phyloP scores from a whole-genome alignment of 1,140 invertebrate genomes.

The Thrips palmi region DNA sequence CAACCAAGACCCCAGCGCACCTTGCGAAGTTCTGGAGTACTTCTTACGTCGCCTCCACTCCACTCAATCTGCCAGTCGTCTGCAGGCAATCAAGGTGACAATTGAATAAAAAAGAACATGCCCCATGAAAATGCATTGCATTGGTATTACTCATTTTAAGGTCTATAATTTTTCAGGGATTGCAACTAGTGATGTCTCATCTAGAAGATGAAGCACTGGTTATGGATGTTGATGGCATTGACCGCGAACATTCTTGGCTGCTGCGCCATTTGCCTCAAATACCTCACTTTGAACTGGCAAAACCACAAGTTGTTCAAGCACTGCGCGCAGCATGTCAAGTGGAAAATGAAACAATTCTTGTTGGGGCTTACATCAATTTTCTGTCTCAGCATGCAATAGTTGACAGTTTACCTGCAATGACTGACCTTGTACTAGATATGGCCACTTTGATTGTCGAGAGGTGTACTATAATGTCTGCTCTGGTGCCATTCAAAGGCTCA shows the following conservation, averaged over 20 bases:
- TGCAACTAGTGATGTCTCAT: slow-evolving; percentile 40
- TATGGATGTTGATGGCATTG: slow-evolving; percentile 12
- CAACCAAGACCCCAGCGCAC: slow-evolving; percentile 34
- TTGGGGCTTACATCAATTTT: slow-evolving; percentile 82
- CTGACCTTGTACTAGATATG: slow-evolving; percentile 56
- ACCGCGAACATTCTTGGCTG: slow-evolving; percentile 41
- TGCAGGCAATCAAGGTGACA: slow-evolving; percentile 54
- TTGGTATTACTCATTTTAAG: neutral
- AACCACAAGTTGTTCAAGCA: slow-evolving; percentile 41
- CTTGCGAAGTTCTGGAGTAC: slow-evolving; percentile 76
- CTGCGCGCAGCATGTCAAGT: slow-evolving; percentile 71
- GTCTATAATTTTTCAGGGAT: slow-evolving; percentile 28
- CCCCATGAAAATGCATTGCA: too few species aligned
- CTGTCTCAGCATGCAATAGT: slow-evolving; percentile 48
- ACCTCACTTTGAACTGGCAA: slow-evolving; percentile 47
- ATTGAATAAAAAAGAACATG: too few species aligned
- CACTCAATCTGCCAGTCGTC: slow-evolving; percentile 50
- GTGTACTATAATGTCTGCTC: slow-evolving; percentile 67
- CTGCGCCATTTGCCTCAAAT: slow-evolving; percentile 52
- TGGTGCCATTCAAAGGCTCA: slow-evolving; percentile 41
- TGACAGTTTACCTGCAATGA: slow-evolving; percentile 27
- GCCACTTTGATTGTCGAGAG: slow-evolving; percentile 84
- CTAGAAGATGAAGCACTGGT: slow-evolving; percentile 20
- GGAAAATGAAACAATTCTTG: slow-evolving; percentile 65
- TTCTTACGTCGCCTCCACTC: slow-evolving; percentile 73